These are phyloP conservation scores for Bradypus variegatus DNA, from an alignment of 2,797 vertebrate genomes.

Conservation along the genomic window DNA sequence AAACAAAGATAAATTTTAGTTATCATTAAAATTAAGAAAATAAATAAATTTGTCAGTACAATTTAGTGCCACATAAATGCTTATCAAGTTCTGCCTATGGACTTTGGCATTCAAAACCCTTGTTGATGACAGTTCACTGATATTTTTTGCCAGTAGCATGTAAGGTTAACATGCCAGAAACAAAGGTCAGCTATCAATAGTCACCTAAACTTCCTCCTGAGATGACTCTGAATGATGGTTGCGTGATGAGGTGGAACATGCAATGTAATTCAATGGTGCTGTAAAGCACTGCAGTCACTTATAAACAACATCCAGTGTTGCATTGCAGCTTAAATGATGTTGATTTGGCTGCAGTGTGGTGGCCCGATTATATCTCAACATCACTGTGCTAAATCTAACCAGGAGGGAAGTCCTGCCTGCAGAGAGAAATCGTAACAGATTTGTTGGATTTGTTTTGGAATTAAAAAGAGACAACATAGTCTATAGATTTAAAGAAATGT, in stretches of 20 bases:
- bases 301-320: background rate
- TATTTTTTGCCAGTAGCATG: background rate
- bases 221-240: fast-evolving
- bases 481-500: background rate
- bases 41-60: background rate
- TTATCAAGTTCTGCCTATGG: background rate
- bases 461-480: background rate
- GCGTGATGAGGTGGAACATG: background rate
- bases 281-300: fast-evolving
- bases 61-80: background rate
- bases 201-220: fast-evolving
- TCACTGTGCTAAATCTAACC: background rate
- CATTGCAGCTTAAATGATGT: background rate
- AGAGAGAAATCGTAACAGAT: background rate
- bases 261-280: fast-evolving
- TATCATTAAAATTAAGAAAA: background rate
- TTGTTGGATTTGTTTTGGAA: background rate
- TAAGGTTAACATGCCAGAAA: background rate
- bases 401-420: background rate
- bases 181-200: background rate
- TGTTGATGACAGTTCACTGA: background rate
- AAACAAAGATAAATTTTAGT: background rate
- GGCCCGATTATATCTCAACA: fast-evolving
- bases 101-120: background rate
- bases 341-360: fast-evolving